phyloP scores from a whole-genome alignment of 2,113 vertebrate genomes.

The Lagopus leucura region DNA sequence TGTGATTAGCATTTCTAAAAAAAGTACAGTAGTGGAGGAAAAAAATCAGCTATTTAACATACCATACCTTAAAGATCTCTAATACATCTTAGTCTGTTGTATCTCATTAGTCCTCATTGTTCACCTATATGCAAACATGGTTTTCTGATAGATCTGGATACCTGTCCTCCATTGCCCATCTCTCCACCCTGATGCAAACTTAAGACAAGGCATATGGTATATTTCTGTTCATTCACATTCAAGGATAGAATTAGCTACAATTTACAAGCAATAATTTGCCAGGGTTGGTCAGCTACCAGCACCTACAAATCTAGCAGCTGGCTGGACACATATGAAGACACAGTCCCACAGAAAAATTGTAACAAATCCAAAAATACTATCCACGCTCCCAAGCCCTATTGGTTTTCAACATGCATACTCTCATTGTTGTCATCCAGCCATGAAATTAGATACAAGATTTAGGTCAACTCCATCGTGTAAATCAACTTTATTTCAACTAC shows the following conservation, averaged over 20 bases:
- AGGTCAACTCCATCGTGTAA: neutral
- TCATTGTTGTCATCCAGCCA: neutral
- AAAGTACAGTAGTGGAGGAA: neutral
- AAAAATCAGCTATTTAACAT: neutral
- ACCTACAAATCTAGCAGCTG: neutral
- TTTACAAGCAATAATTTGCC: neutral
- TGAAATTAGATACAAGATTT: neutral
- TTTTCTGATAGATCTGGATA: neutral
- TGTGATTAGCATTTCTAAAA: neutral
- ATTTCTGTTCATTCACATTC: neutral
- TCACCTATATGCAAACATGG: neutral
- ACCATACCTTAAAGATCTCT: neutral
- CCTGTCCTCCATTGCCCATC: neutral
- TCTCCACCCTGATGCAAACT: neutral
- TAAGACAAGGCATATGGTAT: neutral
- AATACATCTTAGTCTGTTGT: neutral
- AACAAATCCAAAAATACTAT: neutral
- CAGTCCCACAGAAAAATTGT: neutral
- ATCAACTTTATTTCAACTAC: neutral
- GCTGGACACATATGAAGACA: neutral
- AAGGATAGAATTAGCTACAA: neutral
- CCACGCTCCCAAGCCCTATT: neutral
- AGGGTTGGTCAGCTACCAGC: neutral
- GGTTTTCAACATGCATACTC: neutral
- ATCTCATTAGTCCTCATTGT: neutral